phyloP scores from a whole-genome alignment of 2,888 invertebrate species.

The Chalcosyrphus nemorum region DNA sequence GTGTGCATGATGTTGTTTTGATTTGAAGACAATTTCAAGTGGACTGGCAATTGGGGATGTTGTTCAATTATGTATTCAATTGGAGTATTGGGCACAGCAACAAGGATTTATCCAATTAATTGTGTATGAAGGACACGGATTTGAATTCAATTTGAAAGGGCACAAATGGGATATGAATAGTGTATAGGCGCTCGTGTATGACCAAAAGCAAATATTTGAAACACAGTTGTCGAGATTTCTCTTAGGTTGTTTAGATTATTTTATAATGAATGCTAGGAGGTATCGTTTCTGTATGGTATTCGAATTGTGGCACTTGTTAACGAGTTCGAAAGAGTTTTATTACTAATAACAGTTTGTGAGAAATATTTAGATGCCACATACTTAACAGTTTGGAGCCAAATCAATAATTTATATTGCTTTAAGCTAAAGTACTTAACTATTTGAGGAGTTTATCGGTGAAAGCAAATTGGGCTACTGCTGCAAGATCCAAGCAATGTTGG shows the following conservation, averaged over 20 bases:
- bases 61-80: slow-evolving; percentile 32
- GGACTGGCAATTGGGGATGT: not conserved
- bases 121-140: not conserved
- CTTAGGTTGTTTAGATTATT: not conserved
- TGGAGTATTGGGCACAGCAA: not conserved
- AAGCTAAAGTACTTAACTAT: too few relatives aligned
- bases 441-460: too few relatives aligned
- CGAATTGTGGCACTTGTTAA: too few relatives aligned
- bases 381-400: too few relatives aligned
- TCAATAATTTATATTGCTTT: too few relatives aligned
- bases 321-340: too few relatives aligned
- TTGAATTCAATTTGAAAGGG: not conserved
- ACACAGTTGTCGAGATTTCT: not conserved
- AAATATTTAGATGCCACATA: too few relatives aligned
- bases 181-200: not conserved
- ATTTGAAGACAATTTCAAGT: not conserved
- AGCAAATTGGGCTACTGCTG: too few relatives aligned
- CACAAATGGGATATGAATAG: too few relatives aligned
- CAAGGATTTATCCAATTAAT: slow-evolving; percentile 25
- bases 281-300: too few relatives aligned
- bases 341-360: too few relatives aligned
- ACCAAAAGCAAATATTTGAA: not conserved
- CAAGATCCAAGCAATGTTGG: too few relatives aligned
- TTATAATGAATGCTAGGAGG: not conserved
- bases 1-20: not conserved